Conservation (phyloP, 2,113 vertebrate species). For the Tauraco erythrolophus region DNA sequence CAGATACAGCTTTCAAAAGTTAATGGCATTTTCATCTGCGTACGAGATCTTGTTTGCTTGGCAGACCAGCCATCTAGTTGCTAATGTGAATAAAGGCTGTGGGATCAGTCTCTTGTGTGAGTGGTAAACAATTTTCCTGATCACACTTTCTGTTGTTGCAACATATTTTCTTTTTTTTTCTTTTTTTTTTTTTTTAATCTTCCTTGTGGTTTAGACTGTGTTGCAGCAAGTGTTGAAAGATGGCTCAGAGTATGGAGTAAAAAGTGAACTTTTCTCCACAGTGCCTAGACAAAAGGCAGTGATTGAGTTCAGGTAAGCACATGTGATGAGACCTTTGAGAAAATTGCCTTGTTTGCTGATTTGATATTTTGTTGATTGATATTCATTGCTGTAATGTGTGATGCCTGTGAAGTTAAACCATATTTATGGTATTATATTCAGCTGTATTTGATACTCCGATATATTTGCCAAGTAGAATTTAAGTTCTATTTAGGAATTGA, state of each 20-base stretch:
- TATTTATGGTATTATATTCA: not conserved
- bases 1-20: not conserved
- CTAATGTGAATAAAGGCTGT: not conserved
- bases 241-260: constrained; percentile 82
- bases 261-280: constrained; percentile 86
- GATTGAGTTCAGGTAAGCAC: constrained; percentile 90
- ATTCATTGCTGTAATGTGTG: not conserved
- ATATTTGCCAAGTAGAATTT: not conserved
- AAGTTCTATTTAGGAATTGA: not conserved
- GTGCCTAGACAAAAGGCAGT: constrained; percentile 79
- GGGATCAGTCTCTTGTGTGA: not conserved
- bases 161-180: not conserved
- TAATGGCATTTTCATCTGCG: not conserved
- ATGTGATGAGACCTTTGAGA: not conserved
- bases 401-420: not conserved
- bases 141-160: not conserved
- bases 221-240: constrained; percentile 83
- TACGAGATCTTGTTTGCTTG: not conserved
- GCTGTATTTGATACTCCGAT: not conserved
- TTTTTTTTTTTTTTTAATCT: not conserved
- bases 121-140: not conserved
- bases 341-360: not conserved
- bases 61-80: not conserved
- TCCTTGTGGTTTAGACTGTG: constrained; percentile 79
- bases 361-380: not conserved